These are phyloP conservation scores for Elgaria multicarinata DNA, from an alignment of 2,113 vertebrate species.

Conservation along the genomic window DNA sequence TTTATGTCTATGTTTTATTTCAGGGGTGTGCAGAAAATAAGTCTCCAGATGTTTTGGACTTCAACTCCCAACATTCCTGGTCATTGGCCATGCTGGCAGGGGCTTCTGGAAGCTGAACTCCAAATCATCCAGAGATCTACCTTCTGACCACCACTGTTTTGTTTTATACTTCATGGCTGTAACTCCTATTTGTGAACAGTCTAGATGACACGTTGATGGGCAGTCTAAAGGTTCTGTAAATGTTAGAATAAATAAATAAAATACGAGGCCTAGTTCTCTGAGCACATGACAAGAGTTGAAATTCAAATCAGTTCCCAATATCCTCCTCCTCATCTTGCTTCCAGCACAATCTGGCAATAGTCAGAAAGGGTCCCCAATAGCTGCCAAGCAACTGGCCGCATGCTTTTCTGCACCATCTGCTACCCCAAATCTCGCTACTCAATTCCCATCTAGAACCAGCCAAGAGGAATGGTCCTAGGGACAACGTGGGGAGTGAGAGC, in stretches of 20 bases:
- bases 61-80: too few relatives aligned
- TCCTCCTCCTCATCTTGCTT: neutral
- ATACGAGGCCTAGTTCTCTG: neutral
- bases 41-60: too few relatives aligned
- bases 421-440: neutral
- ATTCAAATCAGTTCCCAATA: neutral
- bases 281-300: neutral
- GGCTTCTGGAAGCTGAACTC: too few relatives aligned
- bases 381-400: too few relatives aligned
- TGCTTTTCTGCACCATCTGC: neutral
- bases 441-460: neutral
- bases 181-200: neutral
- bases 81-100: too few relatives aligned
- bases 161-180: neutral
- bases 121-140: too few relatives aligned
- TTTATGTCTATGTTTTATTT: too few relatives aligned
- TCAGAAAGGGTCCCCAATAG: too few relatives aligned
- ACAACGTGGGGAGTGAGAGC: neutral
- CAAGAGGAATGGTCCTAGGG: neutral
- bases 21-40: too few relatives aligned
- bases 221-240: neutral
- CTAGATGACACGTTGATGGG: neutral
- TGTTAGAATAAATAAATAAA: neutral
- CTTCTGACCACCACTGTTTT: too few relatives aligned
- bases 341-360: neutral